Percentiles rank a stretch among this genome's conserved stretches.
phyloP scores from a whole-genome alignment of 1,140 invertebrate species.

The Caenorhabditis tropicalis region DNA sequence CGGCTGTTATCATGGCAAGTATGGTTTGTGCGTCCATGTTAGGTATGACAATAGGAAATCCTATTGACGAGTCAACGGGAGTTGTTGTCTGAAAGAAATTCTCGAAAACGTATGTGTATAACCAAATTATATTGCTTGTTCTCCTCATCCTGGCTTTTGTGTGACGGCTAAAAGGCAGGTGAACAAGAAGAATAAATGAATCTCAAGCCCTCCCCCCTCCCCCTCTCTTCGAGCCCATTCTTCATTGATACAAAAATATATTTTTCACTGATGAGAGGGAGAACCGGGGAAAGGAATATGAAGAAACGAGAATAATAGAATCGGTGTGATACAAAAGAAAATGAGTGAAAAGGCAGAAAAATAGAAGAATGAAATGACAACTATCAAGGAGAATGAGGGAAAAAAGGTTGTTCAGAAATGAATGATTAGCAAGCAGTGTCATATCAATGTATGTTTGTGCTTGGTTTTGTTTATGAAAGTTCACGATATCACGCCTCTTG shows the following conservation, averaged over 20 bases:
- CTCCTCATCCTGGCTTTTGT: slow-evolving; percentile 2
- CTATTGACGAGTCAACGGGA: background rate
- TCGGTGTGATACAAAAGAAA: background rate
- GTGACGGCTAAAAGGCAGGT: slow-evolving; percentile 5
- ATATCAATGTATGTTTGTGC: slow-evolving; percentile 27
- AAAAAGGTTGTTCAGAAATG: slow-evolving; percentile 28
- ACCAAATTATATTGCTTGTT: slow-evolving; percentile 4
- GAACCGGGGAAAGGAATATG: background rate
- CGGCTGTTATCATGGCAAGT: background rate
- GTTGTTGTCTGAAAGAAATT: slow-evolving; percentile 19
- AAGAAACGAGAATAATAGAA: background rate
- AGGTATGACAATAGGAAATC: background rate
- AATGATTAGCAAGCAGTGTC: slow-evolving; percentile 37
- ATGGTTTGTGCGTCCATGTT: background rate
- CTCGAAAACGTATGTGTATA: background rate
- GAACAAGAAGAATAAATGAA: slow-evolving; percentile 39
- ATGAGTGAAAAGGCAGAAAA: background rate
- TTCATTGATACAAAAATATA: slow-evolving; percentile 9
- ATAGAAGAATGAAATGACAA: background rate
- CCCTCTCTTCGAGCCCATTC: background rate
- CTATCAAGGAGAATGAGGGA: background rate
- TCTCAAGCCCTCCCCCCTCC: background rate
- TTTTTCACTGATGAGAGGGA: background rate
- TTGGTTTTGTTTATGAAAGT: slow-evolving; percentile 33
- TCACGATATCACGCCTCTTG: slow-evolving; percentile 9